Base-by-base conservation (phyloP, 1,140 invertebrate genomes). In the Ceratina australensis region DNA sequence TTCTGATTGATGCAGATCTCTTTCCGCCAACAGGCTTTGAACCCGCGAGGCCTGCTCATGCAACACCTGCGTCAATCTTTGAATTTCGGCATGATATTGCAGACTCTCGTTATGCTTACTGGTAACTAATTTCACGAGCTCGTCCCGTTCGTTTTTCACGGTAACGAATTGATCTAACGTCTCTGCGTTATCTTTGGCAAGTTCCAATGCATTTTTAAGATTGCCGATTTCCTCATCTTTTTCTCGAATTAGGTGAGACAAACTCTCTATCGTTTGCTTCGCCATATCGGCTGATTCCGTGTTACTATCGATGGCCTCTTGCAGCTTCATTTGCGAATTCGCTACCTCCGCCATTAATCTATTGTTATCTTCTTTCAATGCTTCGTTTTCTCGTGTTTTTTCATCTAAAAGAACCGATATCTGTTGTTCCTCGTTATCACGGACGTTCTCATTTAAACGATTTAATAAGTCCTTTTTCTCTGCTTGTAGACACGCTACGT, bases 101-200 rank as follows among this genome's bases (percentile, higher is more conserved):
- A 97, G 86, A 86, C 94, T 97, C 90, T 98, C 97, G 72, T 96
- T 94, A 81, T 98, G 96, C 92, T 98, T 98, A 60, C 95, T 92
- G 80, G 95, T 96, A 0, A 97, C 91, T 8, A 95, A 92, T 67
- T 94, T 94, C 33, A 97, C 95, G n/a, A 97, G 91, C 90, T 97
- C 95, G 57, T 95, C 94, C 85, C 96, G 94, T 86, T 97, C 96
- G 0, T 80, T 72, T 57, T 79, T 82, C 3, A 92, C 56, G n/a
- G 84, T 80, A 3, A 81, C 87, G 18, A 94, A 78, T 89, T 93
- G 85, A 89, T 91, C 56, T 92, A 77, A 77, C 88, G 79, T 47
- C 18, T 82, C 75, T 5, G 71, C 15, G 4, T 18, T 28, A 20
- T n/a, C 28, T 18, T 73, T 78, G 3, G 72, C 61, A 4, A 67